Evolutionary conservation across 1,140 invertebrate species (phyloP).

Genomic region (Zaprionus taronus): DNA sequence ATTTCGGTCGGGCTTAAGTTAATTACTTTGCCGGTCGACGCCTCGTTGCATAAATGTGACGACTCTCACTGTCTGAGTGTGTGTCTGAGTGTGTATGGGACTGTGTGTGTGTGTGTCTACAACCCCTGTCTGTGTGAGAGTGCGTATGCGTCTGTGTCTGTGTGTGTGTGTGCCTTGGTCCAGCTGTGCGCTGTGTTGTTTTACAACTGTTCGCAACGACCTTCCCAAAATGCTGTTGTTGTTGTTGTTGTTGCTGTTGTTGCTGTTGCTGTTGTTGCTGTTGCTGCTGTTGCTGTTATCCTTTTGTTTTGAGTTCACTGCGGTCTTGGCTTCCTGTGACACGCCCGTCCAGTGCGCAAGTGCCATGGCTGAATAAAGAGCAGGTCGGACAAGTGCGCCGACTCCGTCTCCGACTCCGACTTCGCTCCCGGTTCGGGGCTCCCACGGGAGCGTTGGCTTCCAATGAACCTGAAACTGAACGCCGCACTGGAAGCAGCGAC

Average conservation of each 20-base stretch:
- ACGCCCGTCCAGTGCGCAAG: conserved; percentile 76
- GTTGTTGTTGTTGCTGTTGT: conserved; percentile 44
- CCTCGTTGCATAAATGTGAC: conserved; percentile 78
- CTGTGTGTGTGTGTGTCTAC: conserved; percentile 21
- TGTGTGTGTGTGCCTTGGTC: conserved; percentile 49
- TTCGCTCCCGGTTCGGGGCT: conserved; percentile 25
- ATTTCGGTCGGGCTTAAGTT: conserved; percentile 72
- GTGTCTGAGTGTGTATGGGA: not conserved
- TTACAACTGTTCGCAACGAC: conserved; percentile 80
- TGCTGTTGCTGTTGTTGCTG: conserved; percentile 26
- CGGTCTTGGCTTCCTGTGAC: conserved; percentile 61
- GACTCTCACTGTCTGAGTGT: conserved; percentile 37
- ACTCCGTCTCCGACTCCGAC: conserved; percentile 4
- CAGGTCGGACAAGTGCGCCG: conserved; percentile 46
- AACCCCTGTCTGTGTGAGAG: conserved; percentile 3
- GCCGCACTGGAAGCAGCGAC: conserved; percentile 54
- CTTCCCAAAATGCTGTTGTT: conserved; percentile 69
- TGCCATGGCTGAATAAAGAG: conserved; percentile 57
- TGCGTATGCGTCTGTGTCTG: conserved; percentile 16
- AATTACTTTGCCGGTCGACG: conserved; percentile 80
- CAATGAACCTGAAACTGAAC: conserved; percentile 76
- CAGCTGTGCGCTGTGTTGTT: conserved; percentile 72
- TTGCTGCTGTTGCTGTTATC: conserved; percentile 14
- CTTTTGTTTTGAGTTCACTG: conserved; percentile 24
- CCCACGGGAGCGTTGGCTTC: conserved; percentile 60